Evolutionary conservation across 2,797 vertebrate genomes (phyloP), one percentile per base, ranked within the genome.

Genomic region (Hydrolagus colliei): DNA sequence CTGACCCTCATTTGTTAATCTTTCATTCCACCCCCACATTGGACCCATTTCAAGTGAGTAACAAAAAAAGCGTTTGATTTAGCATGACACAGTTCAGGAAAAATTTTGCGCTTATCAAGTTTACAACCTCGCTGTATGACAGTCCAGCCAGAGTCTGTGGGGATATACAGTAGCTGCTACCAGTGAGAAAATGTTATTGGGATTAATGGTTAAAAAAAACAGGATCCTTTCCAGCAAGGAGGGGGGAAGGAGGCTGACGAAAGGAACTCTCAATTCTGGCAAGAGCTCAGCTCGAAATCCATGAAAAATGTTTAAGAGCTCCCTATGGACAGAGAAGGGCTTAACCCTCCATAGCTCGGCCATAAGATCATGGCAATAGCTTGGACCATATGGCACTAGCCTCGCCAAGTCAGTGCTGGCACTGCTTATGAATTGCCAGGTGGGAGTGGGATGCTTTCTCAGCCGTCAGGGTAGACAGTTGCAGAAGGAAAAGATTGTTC

Each of bases 281-380:
- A 71, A 41, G 65, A 80, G 59, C 22, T 16, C 61, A 82, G 79
- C 18, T 67, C 67, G 79, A 68, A 84, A 84, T 84, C 65, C 68
- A 65, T 84, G 79, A 68, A 67, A 84, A 84, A 32, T 84, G 68
- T 84, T 84, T 84, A 68, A 84, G 63, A 71, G 32, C 32, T 35
- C 79, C 79, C 79, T 41, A 32, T 67, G 79, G 79, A 84, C 41
- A 35, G 79, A 41, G 65, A 14, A 65, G 35, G 41, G 79, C 79
- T 84, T 84, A 84, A 65, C 65, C 68, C 41, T 84, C 79, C 65
- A 71, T 41, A 84, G 79, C 18, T 65, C 79, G 67, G 79, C 79
- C 79, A 84, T 84, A 84, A 68, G 79, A 84, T 84, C 79, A 84
- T n/a, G 79, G 68, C 68, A 65, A 84, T 84, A 41, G 67, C 65